These are phyloP conservation scores for Clarias magur DNA, from an alignment of 2,113 vertebrate species.

Conservation along the genomic window DNA sequence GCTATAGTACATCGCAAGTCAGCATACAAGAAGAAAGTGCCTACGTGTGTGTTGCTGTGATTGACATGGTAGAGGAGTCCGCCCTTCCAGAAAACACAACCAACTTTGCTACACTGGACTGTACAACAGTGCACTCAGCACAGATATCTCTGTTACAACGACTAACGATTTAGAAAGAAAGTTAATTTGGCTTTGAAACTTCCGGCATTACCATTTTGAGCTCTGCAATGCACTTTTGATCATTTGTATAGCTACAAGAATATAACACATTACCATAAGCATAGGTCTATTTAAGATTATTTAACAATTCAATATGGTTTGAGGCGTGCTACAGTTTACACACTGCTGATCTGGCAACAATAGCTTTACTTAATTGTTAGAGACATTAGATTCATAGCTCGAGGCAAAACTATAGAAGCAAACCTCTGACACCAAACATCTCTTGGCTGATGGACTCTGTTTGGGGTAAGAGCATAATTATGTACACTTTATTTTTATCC, in stretches of 20 bases:
- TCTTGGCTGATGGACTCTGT: conserved; percentile 7
- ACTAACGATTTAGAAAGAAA: neutral
- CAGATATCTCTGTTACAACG: neutral
- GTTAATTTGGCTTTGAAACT: no score
- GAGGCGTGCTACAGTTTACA: neutral
- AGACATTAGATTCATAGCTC: conserved; percentile 16
- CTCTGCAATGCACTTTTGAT: neutral
- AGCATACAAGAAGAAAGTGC: neutral
- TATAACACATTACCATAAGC: neutral
- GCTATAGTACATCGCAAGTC: neutral
- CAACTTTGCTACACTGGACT: neutral
- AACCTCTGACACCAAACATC: neutral
- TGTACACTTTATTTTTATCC: conserved; percentile 2
- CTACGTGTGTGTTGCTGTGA: neutral
- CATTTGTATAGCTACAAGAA: neutral
- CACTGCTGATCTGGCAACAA: neutral
- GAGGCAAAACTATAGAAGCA: neutral
- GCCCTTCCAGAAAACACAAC: neutral
- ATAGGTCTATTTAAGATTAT: neutral
- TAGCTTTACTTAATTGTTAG: conserved; percentile 20
- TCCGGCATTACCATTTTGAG: neutral
- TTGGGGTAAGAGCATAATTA: conserved; percentile 6
- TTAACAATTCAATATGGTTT: neutral
- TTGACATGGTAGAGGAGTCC: neutral
- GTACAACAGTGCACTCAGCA: neutral